Evolutionary conservation across 1,140 invertebrate genomes (phyloP), one percentile per base, ranked within the genome.

Genomic region (Drosophila triauraria): DNA sequence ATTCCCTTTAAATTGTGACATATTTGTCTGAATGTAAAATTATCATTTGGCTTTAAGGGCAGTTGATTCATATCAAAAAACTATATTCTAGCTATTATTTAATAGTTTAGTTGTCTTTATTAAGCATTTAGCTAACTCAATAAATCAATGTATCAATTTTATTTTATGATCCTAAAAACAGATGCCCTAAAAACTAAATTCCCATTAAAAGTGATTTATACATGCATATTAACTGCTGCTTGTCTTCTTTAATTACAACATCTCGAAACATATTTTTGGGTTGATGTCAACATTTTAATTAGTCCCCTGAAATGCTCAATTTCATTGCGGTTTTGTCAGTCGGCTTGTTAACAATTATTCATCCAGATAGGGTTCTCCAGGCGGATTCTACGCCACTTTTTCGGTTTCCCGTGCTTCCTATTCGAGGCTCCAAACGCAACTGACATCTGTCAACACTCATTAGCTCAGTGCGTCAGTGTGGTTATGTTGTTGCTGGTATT

Each of bases 251-350:
- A 40, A 50, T 20, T 50, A 46, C 46, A 56, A 30, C 10, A 35
- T 53, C 27, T 44, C 30, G 72, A 64, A 54, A 15, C 10, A 30
- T 50, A 61, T 67, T 77, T 77, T 78, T 78, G 25, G 58, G 35
- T 40, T 44, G 40, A 54, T 68, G 78, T 65, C 75, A 86, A 86
- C 75, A 65, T 67, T 76, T 86, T 82, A 86, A 86, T 86, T 86
- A 86, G 79, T 86, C 69, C 79, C 48, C 56, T 30, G 57, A 54
- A 78, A 67, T 57, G 64, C 75, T 85, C 78, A 85, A 81, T 85
- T 85, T 82, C 23, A 78, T 75, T 75, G 75, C 48, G 67, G 69
- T 78, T 74, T 65, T 85, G 82, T 85, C 53, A 47, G 71, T 76
- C 51, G 75, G 61, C 69, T 46, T 85, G 82, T 78, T 85, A 82